Evolutionary conservation across 2,888 invertebrate genomes (phyloP).

Genomic region (Calameuta idolon): DNA sequence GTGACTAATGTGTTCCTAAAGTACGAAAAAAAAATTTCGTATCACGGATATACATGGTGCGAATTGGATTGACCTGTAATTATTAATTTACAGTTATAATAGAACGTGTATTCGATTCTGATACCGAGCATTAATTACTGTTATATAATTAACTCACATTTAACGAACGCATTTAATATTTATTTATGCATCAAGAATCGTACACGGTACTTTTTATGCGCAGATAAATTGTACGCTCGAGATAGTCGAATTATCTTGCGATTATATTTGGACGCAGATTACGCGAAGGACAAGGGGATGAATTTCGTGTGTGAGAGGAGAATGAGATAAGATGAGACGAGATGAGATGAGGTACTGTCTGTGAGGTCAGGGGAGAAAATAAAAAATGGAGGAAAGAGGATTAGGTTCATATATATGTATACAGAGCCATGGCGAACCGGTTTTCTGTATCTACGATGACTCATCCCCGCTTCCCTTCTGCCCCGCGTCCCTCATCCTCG

Average conservation of each 20-base stretch:
- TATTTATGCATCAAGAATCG: neutral
- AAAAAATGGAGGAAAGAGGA: constrained; percentile 22
- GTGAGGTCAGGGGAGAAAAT: constrained; percentile 23
- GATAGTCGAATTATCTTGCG: no score
- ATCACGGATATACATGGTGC: no score
- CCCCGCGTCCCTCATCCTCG: neutral
- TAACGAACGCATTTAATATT: neutral
- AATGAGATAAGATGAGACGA: neutral
- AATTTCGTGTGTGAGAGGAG: neutral
- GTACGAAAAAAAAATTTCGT: neutral
- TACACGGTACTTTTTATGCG: neutral
- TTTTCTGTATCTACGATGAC: constrained; percentile 65
- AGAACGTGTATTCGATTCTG: neutral
- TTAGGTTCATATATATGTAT: neutral
- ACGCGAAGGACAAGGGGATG: neutral
- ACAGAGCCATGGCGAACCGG: constrained; percentile 57
- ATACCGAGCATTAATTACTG: neutral
- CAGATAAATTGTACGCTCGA: neutral
- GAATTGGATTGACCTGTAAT: neutral
- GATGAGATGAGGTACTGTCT: constrained; percentile 33
- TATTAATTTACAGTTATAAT: neutral
- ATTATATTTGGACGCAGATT: no score
- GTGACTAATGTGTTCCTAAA: neutral
- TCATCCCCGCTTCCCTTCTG: constrained; percentile 48
- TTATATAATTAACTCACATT: neutral